Percentiles rank a stretch among this genome's conserved stretches.
Conservation (phyloP, 2,797 vertebrate genomes). For the Amphiprion clarkii region DNA sequence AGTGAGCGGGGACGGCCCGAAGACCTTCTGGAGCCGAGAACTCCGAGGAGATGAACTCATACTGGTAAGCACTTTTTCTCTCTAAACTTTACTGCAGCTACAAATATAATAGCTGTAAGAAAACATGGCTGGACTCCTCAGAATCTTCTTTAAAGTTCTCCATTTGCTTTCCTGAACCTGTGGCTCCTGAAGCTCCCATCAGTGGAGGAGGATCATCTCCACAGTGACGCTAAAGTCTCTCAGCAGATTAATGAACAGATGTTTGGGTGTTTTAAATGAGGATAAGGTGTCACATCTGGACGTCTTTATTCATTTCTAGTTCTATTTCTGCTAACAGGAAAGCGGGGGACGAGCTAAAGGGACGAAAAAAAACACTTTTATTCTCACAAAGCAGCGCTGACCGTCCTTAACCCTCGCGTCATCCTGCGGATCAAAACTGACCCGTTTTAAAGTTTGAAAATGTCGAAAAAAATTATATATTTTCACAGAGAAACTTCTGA, state of each 20-base stretch:
- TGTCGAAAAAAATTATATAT: too few relatives aligned
- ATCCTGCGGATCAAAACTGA: too few relatives aligned
- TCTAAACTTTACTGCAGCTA: neutral
- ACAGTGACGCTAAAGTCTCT: constrained; percentile 25
- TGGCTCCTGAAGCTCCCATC: constrained; percentile 7
- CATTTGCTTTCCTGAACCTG: constrained; percentile 8
- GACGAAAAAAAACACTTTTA: neutral
- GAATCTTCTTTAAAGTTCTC: neutral
- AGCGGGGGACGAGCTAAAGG: neutral
- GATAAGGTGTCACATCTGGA: constrained; percentile 50
- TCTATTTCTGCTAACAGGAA: constrained; percentile 17
- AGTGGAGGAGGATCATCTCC: constrained; percentile 13
- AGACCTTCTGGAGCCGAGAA: constrained; percentile 96
- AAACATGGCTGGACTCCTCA: too few relatives aligned
- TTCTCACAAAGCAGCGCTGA: neutral
- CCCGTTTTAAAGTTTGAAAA: too few relatives aligned
- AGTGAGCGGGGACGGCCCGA: constrained; percentile 91
- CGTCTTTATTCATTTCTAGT: constrained; percentile 23
- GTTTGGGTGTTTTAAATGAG: constrained; percentile 50
- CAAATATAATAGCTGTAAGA: neutral
- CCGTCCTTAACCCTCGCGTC: neutral
- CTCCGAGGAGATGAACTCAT: constrained; percentile 93
- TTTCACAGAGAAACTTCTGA: too few relatives aligned
- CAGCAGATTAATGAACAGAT: constrained; percentile 53
- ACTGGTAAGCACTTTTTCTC: constrained; percentile 85